These are phyloP conservation scores for Stigmatopora nigra DNA, from an alignment of 2,113 vertebrate genomes.

Conservation along the genomic window DNA sequence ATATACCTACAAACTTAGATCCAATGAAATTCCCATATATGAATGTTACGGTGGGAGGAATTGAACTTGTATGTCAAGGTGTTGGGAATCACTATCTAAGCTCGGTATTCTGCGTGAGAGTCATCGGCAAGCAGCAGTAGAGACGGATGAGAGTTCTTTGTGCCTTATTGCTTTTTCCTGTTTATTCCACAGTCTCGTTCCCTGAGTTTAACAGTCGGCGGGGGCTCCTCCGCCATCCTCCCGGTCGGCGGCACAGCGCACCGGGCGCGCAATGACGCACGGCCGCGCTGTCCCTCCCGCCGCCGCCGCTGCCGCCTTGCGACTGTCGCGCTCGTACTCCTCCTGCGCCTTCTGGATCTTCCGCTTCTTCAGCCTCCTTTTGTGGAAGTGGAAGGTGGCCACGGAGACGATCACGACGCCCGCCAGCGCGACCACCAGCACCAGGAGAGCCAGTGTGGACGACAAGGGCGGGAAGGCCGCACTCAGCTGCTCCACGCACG, in stretches of 20 bases:
- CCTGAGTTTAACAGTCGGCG: constrained; percentile 75
- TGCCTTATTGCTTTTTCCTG: constrained; percentile 68
- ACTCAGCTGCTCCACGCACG: constrained; percentile 84
- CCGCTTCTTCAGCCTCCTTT: constrained; percentile 90
- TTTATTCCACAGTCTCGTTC: constrained; percentile 63
- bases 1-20: too few relatives aligned
- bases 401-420: constrained; percentile 89
- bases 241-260: constrained; percentile 44
- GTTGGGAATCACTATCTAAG: constrained; percentile 5
- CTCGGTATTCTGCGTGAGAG: constrained; percentile 42
- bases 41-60: too few relatives aligned
- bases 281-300: constrained; percentile 43
- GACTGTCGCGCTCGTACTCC: constrained; percentile 94
- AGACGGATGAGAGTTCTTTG: constrained; percentile 46
- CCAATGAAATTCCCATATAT: too few relatives aligned
- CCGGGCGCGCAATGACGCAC: constrained; percentile 66
- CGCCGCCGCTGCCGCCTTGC: constrained; percentile 57
- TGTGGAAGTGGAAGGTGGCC: constrained; percentile 92
- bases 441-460: constrained; percentile 87
- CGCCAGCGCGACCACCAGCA: constrained; percentile 85
- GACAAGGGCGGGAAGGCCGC: constrained; percentile 84
- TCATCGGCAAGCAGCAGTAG: constrained; percentile 51
- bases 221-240: constrained; percentile 68
- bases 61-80: too few relatives aligned
- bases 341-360: constrained; percentile 95